A percentile compares a stretch with the other conserved stretches of the same genome.
These are phyloP conservation scores for Ennomos fuscantarius DNA, from an alignment of 2,888 invertebrate genomes.

Conservation along the genomic window DNA sequence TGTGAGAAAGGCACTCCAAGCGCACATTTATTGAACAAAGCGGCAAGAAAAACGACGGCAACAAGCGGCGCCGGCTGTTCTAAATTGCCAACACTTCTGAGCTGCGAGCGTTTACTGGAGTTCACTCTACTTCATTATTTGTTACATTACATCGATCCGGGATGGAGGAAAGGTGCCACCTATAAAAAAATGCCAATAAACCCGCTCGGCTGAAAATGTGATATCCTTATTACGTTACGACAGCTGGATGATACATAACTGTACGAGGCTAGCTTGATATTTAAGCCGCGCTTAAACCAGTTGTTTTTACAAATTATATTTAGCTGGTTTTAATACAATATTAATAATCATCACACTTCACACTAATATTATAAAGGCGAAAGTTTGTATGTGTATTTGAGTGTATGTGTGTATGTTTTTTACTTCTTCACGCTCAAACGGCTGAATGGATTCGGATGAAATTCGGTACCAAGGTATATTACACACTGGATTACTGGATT, in stretches of 20 bases:
- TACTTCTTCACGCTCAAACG: too few relatives aligned
- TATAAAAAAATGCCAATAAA: slow-evolving; percentile 41
- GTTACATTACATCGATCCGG: slow-evolving; percentile 67
- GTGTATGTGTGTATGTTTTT: too few relatives aligned
- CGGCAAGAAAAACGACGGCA: slow-evolving; percentile 75
- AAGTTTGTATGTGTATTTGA: too few relatives aligned
- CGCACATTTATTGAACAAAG: slow-evolving; percentile 77
- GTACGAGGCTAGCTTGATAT: slow-evolving; percentile 13
- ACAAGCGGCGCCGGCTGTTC: slow-evolving; percentile 75
- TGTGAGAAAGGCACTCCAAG: slow-evolving; percentile 63
- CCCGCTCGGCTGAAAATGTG: slow-evolving; percentile 35
- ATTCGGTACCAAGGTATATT: too few relatives aligned
- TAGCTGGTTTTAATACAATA: too few relatives aligned
- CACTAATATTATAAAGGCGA: too few relatives aligned
- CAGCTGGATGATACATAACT: slow-evolving; percentile 14
- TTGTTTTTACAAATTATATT: too few relatives aligned
- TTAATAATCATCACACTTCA: too few relatives aligned
- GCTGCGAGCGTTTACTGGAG: slow-evolving; percentile 67
- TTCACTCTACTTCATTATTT: slow-evolving; percentile 76
- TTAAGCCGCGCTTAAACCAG: slow-evolving; percentile 14
- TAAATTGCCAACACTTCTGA: slow-evolving; percentile 75
- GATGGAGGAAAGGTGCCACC: slow-evolving; percentile 47
- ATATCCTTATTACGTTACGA: slow-evolving; percentile 35
- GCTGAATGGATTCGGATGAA: too few relatives aligned
- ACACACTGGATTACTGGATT: too few relatives aligned